Evolutionary conservation across 2,888 invertebrate species (phyloP), one percentile per base, ranked within the genome.

Genomic region (Nebria brevicollis): DNA sequence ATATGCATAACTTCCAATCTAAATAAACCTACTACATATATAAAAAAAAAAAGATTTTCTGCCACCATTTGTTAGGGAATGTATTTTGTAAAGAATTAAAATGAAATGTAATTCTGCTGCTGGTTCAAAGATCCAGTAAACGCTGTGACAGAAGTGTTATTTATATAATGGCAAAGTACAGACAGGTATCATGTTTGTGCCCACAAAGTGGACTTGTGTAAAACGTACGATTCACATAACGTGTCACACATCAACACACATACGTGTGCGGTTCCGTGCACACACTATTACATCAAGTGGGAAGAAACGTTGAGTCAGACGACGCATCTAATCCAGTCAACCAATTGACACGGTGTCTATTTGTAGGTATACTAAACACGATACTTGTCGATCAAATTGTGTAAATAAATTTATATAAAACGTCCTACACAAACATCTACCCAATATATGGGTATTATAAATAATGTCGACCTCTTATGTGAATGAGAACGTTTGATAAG

Each of bases 241-340:
- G 34, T 34, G 54, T 54, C 54, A 54, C 54, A 54, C 13, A 54
- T 54, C 8, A 11, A 54, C 13, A 54, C 13, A 54, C 54, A 54
- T 8, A 54, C 54, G 8, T 8, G 8, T 54, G 11, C 11, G 54
- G 4, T 6, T 54, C 8, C 54, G 34, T 34, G 54, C 54, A 54
- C 54, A 54, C 8, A 54, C 7, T 8, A 7, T 54, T 54, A 54
- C 13, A 54, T 8, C 54, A 54, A 54, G 54, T 54, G 54, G 54
- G 54, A 54, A 54, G 54, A 54, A 54, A 54, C 54, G 54, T 54
- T 54, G 54, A 54, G 54, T 54, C 54, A 54, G 54, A 54, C 54
- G 54, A 54, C 54, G 7, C 54, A 54, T 54, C 54, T 54, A 54
- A 54, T 54, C 13, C 54, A 54, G 54, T 54, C 4, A 54, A 5